Percentiles rank a stretch among this genome's conserved stretches.
Conservation (phyloP, 1,140 invertebrate genomes). For the Neoseiulus cucumeris region DNA sequence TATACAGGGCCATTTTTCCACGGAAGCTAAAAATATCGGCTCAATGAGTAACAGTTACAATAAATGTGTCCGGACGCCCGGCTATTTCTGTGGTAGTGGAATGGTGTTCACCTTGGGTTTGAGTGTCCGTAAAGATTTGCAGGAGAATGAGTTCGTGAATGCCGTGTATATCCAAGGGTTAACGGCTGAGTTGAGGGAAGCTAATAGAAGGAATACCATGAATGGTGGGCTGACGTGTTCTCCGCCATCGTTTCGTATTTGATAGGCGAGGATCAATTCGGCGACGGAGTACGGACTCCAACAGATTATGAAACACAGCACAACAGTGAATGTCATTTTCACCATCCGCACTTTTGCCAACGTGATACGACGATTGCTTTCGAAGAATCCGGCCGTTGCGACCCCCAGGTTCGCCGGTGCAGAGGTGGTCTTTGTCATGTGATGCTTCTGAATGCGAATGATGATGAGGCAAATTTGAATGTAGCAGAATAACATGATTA, state of each 20-base stretch:
- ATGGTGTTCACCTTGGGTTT: too few relatives aligned
- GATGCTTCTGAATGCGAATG: background rate
- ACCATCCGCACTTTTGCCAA: background rate
- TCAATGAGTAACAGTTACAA: too few relatives aligned
- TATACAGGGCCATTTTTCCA: too few relatives aligned
- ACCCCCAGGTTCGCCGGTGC: background rate
- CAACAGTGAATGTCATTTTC: background rate
- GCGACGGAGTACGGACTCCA: background rate
- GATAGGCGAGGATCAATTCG: background rate
- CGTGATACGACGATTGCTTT: background rate
- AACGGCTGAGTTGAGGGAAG: conserved; percentile 51
- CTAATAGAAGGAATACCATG: conserved; percentile 44
- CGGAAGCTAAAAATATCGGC: too few relatives aligned
- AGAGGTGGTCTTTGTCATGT: background rate
- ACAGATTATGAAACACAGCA: background rate
- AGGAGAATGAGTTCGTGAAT: background rate
- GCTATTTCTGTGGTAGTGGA: too few relatives aligned
- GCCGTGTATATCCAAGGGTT: conserved; percentile 53
- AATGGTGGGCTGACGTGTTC: conserved; percentile 27
- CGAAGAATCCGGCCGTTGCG: background rate
- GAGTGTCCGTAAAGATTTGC: too few relatives aligned
- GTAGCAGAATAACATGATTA: conserved; percentile 18
- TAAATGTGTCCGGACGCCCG: too few relatives aligned
- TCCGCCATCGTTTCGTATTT: background rate
- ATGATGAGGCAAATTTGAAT: conserved; percentile 15